phyloP scores from a whole-genome alignment of 2,797 vertebrate genomes.

The Aeoliscus strigatus region DNA sequence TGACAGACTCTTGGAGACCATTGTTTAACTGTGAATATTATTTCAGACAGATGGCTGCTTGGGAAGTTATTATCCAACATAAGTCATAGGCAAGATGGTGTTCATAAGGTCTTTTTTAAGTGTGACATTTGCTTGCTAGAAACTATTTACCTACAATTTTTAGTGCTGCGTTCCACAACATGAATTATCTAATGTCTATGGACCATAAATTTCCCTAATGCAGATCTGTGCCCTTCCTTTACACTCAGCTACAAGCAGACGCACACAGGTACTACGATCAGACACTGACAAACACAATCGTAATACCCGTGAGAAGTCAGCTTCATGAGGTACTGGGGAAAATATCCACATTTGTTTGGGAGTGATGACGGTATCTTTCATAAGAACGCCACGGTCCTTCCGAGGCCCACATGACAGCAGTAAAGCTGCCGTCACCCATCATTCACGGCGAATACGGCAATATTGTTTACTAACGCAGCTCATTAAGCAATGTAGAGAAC shows the following conservation, averaged over 20 bases:
- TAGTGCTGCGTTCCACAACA: conserved; percentile 68
- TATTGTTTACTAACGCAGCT: conserved; percentile 71
- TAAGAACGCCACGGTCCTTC: conserved; percentile 50
- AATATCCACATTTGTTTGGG: conserved; percentile 45
- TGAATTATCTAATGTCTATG: conserved; percentile 77
- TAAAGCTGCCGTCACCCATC: conserved; percentile 65
- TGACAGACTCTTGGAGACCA: conserved; percentile 8
- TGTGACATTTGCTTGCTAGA: conserved; percentile 62
- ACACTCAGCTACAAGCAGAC: conserved; percentile 47
- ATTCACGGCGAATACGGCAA: conserved; percentile 58
- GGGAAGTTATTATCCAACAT: conserved; percentile 55
- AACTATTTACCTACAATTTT: conserved; percentile 76
- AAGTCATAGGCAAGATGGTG: conserved; percentile 70
- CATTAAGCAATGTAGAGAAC: conserved; percentile 73
- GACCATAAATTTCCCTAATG: conserved; percentile 78
- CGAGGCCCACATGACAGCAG: conserved; percentile 49
- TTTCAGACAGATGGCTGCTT: conserved; percentile 15
- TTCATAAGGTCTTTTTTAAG: conserved; percentile 71
- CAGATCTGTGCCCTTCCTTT: conserved; percentile 58
- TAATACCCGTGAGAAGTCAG: conserved; percentile 53
- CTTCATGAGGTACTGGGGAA: conserved; percentile 44
- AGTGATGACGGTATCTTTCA: conserved; percentile 46
- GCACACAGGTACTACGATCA: conserved; percentile 24
- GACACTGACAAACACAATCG: conserved; percentile 25
- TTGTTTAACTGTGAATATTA: conserved; percentile 15